phyloP scores from a whole-genome alignment of 2,888 invertebrate species.

The Eulithis prunata region DNA sequence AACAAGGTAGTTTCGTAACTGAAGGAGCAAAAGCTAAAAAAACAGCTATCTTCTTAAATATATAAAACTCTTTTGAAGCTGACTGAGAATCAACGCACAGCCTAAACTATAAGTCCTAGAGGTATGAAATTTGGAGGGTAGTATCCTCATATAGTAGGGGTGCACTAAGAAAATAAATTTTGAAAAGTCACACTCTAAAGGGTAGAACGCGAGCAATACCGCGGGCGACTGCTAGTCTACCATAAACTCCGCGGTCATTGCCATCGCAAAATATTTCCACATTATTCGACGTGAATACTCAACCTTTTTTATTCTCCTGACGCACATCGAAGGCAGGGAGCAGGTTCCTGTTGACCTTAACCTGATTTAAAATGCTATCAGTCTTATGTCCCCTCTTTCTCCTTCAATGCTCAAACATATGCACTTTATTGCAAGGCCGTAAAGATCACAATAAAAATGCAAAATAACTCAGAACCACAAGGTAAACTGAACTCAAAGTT shows the following conservation, averaged over 20 bases:
- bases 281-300: slow-evolving; percentile 15
- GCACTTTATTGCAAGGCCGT: slow-evolving; percentile 39
- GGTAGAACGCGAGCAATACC: too few relatives aligned
- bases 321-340: slow-evolving; percentile 18
- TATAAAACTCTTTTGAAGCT: too few relatives aligned
- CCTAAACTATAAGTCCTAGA: too few relatives aligned
- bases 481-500: slow-evolving; percentile 13
- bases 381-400: slow-evolving; percentile 46
- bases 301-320: not conserved
- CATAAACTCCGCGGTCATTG: slow-evolving; percentile 19
- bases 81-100: too few relatives aligned
- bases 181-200: too few relatives aligned
- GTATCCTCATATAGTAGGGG: too few relatives aligned
- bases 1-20: not conserved
- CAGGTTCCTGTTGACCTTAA: slow-evolving; percentile 72
- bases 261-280: slow-evolving; percentile 22
- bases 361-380: slow-evolving; percentile 82
- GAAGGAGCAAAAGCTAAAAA: not conserved
- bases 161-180: too few relatives aligned
- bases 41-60: too few relatives aligned
- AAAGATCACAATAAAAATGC: slow-evolving; percentile 49
- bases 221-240: too few relatives aligned
- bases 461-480: slow-evolving; percentile 26
- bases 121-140: too few relatives aligned
- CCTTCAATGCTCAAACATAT: slow-evolving; percentile 37